These are phyloP conservation scores for Andrena trimmerana DNA, from an alignment of 2,888 invertebrate genomes.

Conservation along the genomic window DNA sequence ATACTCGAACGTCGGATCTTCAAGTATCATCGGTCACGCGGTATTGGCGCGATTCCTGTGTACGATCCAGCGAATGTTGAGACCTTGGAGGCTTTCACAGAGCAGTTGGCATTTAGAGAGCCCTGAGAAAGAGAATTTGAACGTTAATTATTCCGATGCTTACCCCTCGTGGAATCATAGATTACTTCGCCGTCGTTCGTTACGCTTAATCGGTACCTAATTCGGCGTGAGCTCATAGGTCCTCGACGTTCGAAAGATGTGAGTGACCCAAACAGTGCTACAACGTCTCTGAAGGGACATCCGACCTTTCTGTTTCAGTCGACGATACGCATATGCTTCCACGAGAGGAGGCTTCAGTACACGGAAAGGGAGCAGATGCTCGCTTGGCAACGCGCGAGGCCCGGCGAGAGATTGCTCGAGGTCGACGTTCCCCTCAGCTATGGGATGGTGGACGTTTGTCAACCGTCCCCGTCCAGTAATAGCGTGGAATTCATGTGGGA, in stretches of 20 bases:
- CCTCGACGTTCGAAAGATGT: conserved; percentile 73
- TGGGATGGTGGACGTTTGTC: conserved; percentile 93
- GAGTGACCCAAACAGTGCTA: conserved; percentile 75
- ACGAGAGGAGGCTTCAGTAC: conserved; percentile 97
- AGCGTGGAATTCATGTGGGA: conserved; percentile 97
- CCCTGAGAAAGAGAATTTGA: background rate
- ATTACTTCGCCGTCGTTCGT: background rate
- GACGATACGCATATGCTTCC: conserved; percentile 96
- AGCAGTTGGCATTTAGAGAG: background rate
- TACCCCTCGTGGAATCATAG: background rate
- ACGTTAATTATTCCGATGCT: background rate
- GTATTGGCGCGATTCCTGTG: too few species aligned
- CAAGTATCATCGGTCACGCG: background rate
- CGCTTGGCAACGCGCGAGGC: conserved; percentile 95
- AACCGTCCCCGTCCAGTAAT: conserved; percentile 90
- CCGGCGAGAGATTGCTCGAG: conserved; percentile 96
- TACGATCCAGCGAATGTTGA: background rate
- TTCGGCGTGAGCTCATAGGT: conserved; percentile 65
- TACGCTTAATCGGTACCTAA: background rate
- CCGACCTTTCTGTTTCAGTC: conserved; percentile 87
- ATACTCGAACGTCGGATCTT: background rate
- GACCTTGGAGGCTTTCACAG: background rate
- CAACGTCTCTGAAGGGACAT: conserved; percentile 76
- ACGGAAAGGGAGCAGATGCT: conserved; percentile 97
- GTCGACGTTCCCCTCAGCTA: conserved; percentile 97